Evolutionary conservation across 2,888 invertebrate genomes (phyloP).

Genomic region (Cosmia pyralina): DNA sequence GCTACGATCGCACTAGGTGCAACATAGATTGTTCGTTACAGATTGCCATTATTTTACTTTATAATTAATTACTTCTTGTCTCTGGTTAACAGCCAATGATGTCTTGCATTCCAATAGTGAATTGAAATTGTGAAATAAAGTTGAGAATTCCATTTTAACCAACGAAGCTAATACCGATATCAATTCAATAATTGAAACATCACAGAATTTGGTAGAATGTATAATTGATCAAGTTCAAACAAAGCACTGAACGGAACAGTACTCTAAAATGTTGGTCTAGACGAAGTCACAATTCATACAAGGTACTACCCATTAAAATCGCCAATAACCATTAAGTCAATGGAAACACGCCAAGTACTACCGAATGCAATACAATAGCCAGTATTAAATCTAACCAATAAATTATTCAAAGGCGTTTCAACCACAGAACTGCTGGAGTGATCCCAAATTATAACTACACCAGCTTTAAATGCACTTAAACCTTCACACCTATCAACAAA

Average conservation of each 20-base stretch:
- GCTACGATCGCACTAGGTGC: not conserved
- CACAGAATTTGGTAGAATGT: not conserved
- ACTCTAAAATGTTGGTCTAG: slow-evolving; percentile 53
- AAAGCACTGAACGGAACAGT: slow-evolving; percentile 16
- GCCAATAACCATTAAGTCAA: slow-evolving; percentile 57
- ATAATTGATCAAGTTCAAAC: slow-evolving; percentile 34
- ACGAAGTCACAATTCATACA: slow-evolving; percentile 57
- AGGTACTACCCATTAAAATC: slow-evolving; percentile 53
- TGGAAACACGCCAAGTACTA: slow-evolving; percentile 66
- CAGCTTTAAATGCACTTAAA: not conserved
- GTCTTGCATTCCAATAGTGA: not conserved
- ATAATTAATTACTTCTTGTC: no score
- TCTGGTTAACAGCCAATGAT: not conserved
- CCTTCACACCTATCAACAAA: slow-evolving; percentile 24
- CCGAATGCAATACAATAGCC: slow-evolving; percentile 69
- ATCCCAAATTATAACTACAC: slow-evolving; percentile 46
- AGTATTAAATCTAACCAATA: slow-evolving; percentile 73
- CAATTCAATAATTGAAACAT: not conserved
- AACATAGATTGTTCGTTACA: not conserved
- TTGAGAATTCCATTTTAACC: not conserved
- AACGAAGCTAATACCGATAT: not conserved
- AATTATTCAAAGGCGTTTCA: slow-evolving; percentile 71
- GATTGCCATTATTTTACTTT: not conserved
- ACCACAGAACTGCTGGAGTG: slow-evolving; percentile 59
- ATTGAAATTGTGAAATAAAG: not conserved